These are phyloP conservation scores for Amphiduros pacificus DNA, from an alignment of 2,888 invertebrate genomes.

Conservation along the genomic window DNA sequence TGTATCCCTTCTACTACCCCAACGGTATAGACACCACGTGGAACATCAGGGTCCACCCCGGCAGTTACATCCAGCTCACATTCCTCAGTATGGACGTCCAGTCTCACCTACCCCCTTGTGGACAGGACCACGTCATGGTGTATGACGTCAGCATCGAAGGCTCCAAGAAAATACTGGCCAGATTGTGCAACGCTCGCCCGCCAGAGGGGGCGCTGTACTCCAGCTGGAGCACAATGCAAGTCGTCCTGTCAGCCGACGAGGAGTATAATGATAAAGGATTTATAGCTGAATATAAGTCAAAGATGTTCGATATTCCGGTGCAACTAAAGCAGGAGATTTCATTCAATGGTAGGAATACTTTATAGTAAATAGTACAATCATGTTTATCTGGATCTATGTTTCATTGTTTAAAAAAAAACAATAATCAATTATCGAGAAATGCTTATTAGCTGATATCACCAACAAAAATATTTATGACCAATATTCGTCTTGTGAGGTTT, in stretches of 20 bases:
- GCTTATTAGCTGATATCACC: no score
- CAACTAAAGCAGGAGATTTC: no score
- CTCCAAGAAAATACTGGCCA: slow-evolving; percentile 34
- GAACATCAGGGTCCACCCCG: slow-evolving; percentile 37
- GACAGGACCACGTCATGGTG: slow-evolving; percentile 20
- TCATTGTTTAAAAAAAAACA: no score
- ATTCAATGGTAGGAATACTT: no score
- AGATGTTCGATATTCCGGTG: neutral
- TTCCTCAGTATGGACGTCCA: slow-evolving; percentile 42
- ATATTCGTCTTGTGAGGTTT: no score
- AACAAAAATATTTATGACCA: no score
- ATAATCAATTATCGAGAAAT: no score
- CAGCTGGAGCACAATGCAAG: slow-evolving; percentile 38
- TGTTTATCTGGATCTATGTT: no score
- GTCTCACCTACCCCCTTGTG: neutral
- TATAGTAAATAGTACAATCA: no score
- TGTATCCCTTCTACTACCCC: slow-evolving; percentile 40
- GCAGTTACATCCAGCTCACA: slow-evolving; percentile 40
- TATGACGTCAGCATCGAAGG: slow-evolving; percentile 43
- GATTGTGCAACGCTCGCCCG: slow-evolving; percentile 31
- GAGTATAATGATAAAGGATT: slow-evolving; percentile 38
- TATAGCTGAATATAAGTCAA: slow-evolving; percentile 30
- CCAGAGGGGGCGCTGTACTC: slow-evolving; percentile 38
- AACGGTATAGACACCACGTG: slow-evolving; percentile 33
- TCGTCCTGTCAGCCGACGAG: slow-evolving; percentile 41